Evolutionary conservation across 2,797 vertebrate genomes (phyloP).

Genomic region (Acipenser ruthenus): DNA sequence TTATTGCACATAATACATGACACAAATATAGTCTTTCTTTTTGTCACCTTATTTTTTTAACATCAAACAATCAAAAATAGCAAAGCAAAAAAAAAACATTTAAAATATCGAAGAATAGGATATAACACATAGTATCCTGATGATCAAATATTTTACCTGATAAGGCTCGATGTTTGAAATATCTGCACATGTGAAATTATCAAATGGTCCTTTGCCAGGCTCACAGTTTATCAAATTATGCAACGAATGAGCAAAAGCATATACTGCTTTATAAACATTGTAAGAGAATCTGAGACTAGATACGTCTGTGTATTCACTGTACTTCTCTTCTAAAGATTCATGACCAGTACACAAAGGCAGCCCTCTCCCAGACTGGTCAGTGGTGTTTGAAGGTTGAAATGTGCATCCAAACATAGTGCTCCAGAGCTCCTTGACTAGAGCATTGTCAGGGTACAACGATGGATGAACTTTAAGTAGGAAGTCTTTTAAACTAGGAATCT

Average conservation of each 20-base stretch:
- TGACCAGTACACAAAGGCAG: conserved; percentile 44
- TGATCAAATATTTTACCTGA: conserved; percentile 44
- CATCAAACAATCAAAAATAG: too few relatives aligned
- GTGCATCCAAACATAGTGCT: conserved; percentile 51
- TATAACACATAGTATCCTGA: too few relatives aligned
- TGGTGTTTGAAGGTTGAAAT: conserved; percentile 17
- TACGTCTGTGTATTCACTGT: conserved; percentile 57
- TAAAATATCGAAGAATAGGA: too few relatives aligned
- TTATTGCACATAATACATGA: too few relatives aligned
- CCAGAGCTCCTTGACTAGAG: conserved; percentile 51
- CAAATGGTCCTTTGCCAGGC: conserved; percentile 31
- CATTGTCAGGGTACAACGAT: conserved; percentile 38
- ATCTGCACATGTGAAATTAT: conserved; percentile 49
- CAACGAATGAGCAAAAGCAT: conserved; percentile 57
- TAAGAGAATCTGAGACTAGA: conserved; percentile 56
- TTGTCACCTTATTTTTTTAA: too few relatives aligned
- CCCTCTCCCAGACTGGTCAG: background rate
- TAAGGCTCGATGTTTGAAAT: conserved; percentile 48
- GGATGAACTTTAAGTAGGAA: conserved; percentile 51
- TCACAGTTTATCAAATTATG: conserved; percentile 54
- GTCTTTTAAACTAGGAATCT: conserved; percentile 43
- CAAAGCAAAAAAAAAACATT: too few relatives aligned
- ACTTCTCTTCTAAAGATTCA: conserved; percentile 41
- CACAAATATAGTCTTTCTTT: too few relatives aligned
- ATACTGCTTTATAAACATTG: conserved; percentile 60